phyloP scores from a whole-genome alignment of 2,888 invertebrate species.

The Napeogenes inachia region DNA sequence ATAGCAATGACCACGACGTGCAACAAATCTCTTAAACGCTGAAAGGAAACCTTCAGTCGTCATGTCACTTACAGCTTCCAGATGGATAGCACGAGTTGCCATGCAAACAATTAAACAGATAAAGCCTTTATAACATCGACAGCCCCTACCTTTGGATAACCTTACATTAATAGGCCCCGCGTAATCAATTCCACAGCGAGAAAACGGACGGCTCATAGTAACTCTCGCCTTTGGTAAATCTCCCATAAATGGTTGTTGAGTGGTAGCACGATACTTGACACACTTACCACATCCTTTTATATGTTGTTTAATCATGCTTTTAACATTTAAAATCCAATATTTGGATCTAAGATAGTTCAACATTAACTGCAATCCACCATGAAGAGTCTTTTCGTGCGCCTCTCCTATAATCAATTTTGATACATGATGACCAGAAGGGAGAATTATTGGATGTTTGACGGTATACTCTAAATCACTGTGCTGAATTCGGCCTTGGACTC shows the following conservation, averaged over 20 bases:
- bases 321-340: conserved; percentile 32
- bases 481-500: conserved; percentile 34
- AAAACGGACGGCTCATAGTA: conserved; percentile 16
- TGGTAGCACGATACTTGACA: neutral
- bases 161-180: conserved; percentile 24
- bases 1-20: conserved; percentile 29
- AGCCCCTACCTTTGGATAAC: conserved; percentile 17
- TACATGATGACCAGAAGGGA: conserved; percentile 25
- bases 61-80: conserved; percentile 25
- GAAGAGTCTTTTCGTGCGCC: conserved; percentile 29
- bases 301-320: conserved; percentile 14
- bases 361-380: conserved; percentile 35
- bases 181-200: conserved; percentile 21
- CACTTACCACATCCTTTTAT: conserved; percentile 22
- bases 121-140: conserved; percentile 12
- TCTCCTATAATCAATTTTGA: conserved; percentile 25
- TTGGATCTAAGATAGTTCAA: conserved; percentile 28
- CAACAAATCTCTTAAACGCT: conserved; percentile 29
- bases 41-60: conserved; percentile 26
- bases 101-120: conserved; percentile 21
- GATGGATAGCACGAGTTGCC: conserved; percentile 25
- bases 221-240: conserved; percentile 22
- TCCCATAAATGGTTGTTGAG: conserved; percentile 28
- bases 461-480: conserved; percentile 20
- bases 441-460: conserved; percentile 33